phyloP scores from a whole-genome alignment of 2,888 invertebrate species.

The Brenthis ino region DNA sequence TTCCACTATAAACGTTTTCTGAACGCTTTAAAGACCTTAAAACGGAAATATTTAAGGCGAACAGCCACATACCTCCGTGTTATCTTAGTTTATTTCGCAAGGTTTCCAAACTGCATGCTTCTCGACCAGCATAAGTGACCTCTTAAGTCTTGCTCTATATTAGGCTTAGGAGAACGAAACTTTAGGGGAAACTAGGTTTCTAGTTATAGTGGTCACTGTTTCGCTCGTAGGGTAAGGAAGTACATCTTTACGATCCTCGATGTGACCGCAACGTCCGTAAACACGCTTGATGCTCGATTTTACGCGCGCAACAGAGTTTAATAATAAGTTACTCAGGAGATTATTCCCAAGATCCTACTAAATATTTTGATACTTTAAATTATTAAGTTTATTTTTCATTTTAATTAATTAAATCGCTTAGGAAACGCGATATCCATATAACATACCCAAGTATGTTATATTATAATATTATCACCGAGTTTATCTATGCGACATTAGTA shows the following conservation, averaged over 20 bases:
- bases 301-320: slow-evolving; percentile 44
- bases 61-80: slow-evolving; percentile 63
- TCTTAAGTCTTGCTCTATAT: slow-evolving; percentile 38
- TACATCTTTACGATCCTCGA: slow-evolving; percentile 65
- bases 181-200: slow-evolving; percentile 48
- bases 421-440: too few relatives aligned
- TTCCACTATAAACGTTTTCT: slow-evolving; percentile 25
- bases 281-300: slow-evolving; percentile 58
- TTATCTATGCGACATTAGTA: too few relatives aligned
- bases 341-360: slow-evolving; percentile 14
- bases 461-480: too few relatives aligned
- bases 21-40: slow-evolving; percentile 31
- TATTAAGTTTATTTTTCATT: neutral
- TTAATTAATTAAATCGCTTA: neutral
- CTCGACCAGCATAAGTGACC: slow-evolving; percentile 34
- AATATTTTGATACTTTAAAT: slow-evolving; percentile 3
- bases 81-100: slow-evolving; percentile 74
- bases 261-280: slow-evolving; percentile 65
- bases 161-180: slow-evolving; percentile 33
- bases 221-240: slow-evolving; percentile 66
- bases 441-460: too few relatives aligned
- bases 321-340: slow-evolving; percentile 34
- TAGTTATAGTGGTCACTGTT: slow-evolving; percentile 50
- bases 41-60: slow-evolving; percentile 54
- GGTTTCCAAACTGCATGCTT: slow-evolving; percentile 63